These are phyloP conservation scores for Hirundo rustica DNA, from an alignment of 2,797 vertebrate species.

Conservation along the genomic window DNA sequence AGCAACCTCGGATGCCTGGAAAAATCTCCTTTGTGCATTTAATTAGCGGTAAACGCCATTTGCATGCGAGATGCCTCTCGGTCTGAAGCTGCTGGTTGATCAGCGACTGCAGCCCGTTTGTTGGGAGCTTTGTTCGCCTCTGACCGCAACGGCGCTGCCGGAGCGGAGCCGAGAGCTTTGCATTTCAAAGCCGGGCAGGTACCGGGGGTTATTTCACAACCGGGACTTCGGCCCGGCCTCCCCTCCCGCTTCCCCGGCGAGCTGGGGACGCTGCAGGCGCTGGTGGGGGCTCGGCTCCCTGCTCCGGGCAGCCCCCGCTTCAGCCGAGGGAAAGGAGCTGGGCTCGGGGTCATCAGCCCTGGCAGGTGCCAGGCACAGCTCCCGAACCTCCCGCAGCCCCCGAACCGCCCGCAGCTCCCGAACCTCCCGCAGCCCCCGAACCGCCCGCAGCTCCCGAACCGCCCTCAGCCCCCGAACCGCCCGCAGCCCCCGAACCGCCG, in stretches of 20 bases:
- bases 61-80: conserved; percentile 57
- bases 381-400: accelerated
- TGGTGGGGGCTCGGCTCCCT: neutral
- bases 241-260: accelerated
- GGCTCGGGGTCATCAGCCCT: no score
- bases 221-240: neutral
- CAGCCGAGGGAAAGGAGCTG: accelerated
- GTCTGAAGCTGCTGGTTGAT: conserved; percentile 40
- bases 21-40: conserved; percentile 60
- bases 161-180: neutral
- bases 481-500: no score
- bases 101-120: neutral
- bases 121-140: neutral
- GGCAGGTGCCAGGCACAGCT: neutral
- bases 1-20: conserved; percentile 52
- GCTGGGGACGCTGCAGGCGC: neutral
- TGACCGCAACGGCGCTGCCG: neutral
- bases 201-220: neutral
- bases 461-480: no score
- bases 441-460: no score
- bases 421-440: no score
- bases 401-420: no score
- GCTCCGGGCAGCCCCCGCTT: neutral
- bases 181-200: conserved; percentile 52
- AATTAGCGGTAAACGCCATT: conserved; percentile 46